Evolutionary conservation across 2,113 vertebrate genomes (phyloP), one percentile per base, ranked within the genome.

Genomic region (Alces alces): DNA sequence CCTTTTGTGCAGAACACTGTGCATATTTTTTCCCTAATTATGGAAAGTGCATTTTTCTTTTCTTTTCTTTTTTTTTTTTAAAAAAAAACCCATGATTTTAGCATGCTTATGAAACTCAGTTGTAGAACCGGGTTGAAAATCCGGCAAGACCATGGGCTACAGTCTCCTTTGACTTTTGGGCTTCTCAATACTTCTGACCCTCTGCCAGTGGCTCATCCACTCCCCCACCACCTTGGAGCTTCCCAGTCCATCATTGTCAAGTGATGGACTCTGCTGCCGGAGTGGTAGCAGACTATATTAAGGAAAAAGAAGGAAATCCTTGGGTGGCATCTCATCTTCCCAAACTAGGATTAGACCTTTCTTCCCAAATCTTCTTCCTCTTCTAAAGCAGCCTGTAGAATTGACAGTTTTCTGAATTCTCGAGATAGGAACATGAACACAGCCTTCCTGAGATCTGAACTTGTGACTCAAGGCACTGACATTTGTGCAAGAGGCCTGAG

Each of bases 11-110:
- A 97, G 98, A 98, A 73, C 57, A 27, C 30, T 86, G 91, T 98
- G 97, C 92, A 94, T 98, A 86, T 98, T 95, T 98, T 98, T 98
- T 98, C 97, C 97, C 97, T 98, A 98, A 98, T 98, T 98, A 96
- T 84, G 94, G 86, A 96, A 91, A 78, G 43, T n/a, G 11, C 9
- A 12, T 86, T 83, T 58, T 70, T 70, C n/a, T 39, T 36, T 39
- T 39, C 1, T 39, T 36, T 39, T 39, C 0, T 10, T 6, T 33
- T 52, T 28, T 66, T 58, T 66, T 27, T 92, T 78, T 23, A 58
- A 57, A 43, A 43, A 43, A 7, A 45, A 45, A 21, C 13, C 13
- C 33, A 5, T 87, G 86, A 54, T 96, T 92, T 96, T 25, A 92
- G 45, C 47, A 91, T 73, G 39, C 36, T 64, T 76, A 43, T 80